A percentile compares a stretch with the other conserved stretches of the same genome.
phyloP scores from a whole-genome alignment of 2,797 vertebrate species.

The Esox masquinongy region DNA sequence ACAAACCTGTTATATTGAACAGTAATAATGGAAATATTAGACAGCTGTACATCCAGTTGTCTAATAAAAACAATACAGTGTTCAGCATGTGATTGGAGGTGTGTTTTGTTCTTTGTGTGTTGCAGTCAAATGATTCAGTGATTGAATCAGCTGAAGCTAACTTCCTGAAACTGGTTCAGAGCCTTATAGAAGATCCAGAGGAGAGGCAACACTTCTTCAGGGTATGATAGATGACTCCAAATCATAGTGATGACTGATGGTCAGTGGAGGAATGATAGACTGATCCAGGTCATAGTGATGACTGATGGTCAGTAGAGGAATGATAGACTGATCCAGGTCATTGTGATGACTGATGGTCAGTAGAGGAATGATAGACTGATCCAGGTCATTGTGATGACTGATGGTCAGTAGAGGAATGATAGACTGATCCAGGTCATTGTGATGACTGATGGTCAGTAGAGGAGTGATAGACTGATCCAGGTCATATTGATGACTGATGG shows the following conservation, averaged over 20 bases:
- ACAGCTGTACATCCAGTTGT: background rate
- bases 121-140: constrained; percentile 65
- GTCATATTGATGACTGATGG: too few species aligned
- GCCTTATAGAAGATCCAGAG: constrained; percentile 73
- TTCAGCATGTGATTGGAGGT: background rate
- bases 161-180: constrained; percentile 74
- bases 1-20: background rate
- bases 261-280: background rate
- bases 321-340: background rate
- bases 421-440: background rate
- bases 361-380: background rate
- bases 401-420: background rate
- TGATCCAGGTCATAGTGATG: background rate
- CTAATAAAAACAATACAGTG: background rate
- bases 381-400: background rate
- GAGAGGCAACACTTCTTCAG: constrained; percentile 75
- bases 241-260: too few species aligned
- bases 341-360: too few species aligned
- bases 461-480: background rate
- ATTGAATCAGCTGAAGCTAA: constrained; percentile 73
- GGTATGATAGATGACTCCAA: constrained; percentile 35
- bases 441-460: too few species aligned
- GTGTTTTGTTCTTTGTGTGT: constrained; percentile 16
- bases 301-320: background rate
- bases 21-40: background rate